These are phyloP conservation scores for Chironomus tentans DNA, from an alignment of 2,888 invertebrate genomes.

Conservation along the genomic window DNA sequence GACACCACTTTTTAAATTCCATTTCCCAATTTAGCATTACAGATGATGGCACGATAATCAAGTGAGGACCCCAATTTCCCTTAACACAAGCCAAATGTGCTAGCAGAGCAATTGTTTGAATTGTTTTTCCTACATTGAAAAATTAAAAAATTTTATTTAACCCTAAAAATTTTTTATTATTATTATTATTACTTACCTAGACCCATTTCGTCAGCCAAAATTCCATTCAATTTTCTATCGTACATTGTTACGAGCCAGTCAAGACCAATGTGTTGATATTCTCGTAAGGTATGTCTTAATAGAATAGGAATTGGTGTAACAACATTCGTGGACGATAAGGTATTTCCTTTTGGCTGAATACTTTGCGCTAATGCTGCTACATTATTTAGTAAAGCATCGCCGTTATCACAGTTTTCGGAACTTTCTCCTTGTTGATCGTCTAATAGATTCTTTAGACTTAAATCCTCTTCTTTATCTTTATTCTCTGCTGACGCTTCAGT, in stretches of 20 bases:
- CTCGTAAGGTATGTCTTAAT: conserved; percentile 79
- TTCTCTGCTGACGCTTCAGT: conserved; percentile 33
- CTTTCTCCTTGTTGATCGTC: conserved; percentile 40
- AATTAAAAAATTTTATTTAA: too few relatives aligned
- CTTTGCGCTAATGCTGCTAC: conserved; percentile 90
- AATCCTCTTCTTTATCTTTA: conserved; percentile 39
- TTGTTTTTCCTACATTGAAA: conserved; percentile 97
- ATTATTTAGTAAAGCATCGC: conserved; percentile 73
- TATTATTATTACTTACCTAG: too few relatives aligned
- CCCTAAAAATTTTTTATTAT: too few relatives aligned
- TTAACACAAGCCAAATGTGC: conserved; percentile 86
- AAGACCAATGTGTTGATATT: conserved; percentile 95
- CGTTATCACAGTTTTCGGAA: conserved; percentile 43
- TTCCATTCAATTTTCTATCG: conserved; percentile 89
- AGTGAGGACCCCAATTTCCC: conserved; percentile 95
- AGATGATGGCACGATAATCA: conserved; percentile 97
- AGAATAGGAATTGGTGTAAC: conserved; percentile 90
- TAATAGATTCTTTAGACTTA: conserved; percentile 50
- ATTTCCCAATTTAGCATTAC: conserved; percentile 99
- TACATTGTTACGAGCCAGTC: conserved; percentile 97
- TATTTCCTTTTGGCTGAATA: conserved; percentile 96
- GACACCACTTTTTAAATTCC: conserved; percentile 99
- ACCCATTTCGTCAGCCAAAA: conserved; percentile 92
- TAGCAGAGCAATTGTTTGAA: conserved; percentile 89
- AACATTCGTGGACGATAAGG: conserved; percentile 86